These are phyloP conservation scores for Gobiocypris rarus DNA, from an alignment of 2,113 vertebrate species.

Conservation along the genomic window DNA sequence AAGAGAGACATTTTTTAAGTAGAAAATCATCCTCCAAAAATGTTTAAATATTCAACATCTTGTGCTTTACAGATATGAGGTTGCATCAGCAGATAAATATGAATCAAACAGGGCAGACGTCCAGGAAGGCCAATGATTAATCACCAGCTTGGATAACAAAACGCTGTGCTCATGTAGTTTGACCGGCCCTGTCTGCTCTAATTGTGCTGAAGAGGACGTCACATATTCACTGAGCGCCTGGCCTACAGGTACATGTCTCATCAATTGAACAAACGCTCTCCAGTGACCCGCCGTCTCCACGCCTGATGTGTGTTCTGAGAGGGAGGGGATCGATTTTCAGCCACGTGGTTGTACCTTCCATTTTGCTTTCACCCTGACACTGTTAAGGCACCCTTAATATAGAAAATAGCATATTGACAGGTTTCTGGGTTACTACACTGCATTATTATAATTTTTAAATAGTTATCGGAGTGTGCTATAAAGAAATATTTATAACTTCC, in stretches of 20 bases:
- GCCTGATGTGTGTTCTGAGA: slow-evolving; percentile 17
- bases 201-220: slow-evolving; percentile 55
- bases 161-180: slow-evolving; percentile 60
- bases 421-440: not conserved
- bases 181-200: slow-evolving; percentile 57
- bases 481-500: not conserved
- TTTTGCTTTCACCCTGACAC: not conserved
- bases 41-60: not conserved
- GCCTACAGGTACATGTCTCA: slow-evolving; percentile 46
- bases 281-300: slow-evolving; percentile 24
- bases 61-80: slow-evolving; percentile 21
- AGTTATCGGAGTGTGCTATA: not conserved
- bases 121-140: slow-evolving; percentile 62
- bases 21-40: slow-evolving; percentile 7
- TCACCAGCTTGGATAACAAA: slow-evolving; percentile 63
- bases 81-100: slow-evolving; percentile 46
- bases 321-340: slow-evolving; percentile 54
- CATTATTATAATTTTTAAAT: not conserved
- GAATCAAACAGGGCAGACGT: slow-evolving; percentile 44
- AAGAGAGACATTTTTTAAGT: no score
- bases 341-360: not conserved
- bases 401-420: not conserved
- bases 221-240: slow-evolving; percentile 36
- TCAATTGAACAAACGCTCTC: slow-evolving; percentile 43
- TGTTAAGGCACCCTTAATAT: not conserved